Evolutionary conservation across 2,797 vertebrate species (phyloP), one percentile per base, ranked within the genome.

Genomic region (Mallotus villosus): DNA sequence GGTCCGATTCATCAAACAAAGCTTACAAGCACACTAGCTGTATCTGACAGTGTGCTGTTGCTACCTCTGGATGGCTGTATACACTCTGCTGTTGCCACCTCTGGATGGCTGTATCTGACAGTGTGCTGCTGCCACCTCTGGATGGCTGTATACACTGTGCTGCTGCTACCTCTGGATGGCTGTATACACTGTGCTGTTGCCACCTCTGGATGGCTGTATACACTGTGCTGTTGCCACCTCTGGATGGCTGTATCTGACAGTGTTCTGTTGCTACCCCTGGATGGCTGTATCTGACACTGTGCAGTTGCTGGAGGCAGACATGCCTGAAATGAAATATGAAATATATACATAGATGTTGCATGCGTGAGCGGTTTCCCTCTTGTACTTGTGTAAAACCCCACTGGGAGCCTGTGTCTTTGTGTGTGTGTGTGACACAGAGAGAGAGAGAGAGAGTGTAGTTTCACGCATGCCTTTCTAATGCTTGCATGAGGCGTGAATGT

Each of bases 1-100:
- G 91, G 93, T 94, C 92, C 92, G 90, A 91, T 93, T 94, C 91
- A 95, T 95, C 93, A 95, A 95, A 94, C 92, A 92, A 91, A 94
- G 91, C 91, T 94, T 93, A 95, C 74, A 93, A 92, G 91, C 91
- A 92, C 90, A 91, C 92, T 93, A 94, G 94, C 92, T 93, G 93
- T 94, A 94, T 94, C 85, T 93, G 93, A 93, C 91, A 89, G 81
- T 87, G 89, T 90, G 92, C 91, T 92, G 91, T 89, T n/a, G 16
- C 5, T 16, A 24, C 41, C 61, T 46, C 41, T 46, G 41, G 41
- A 46, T 14, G 41, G 41, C 41, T 46, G 41, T 46, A 46, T 46
- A 46, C 2, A 46, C 2, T 11, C 2, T 46, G 41, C 0, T 46
- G 41, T 11, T 11, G 41, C 9, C 14, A 12, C 41, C 41, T 46